Evolutionary conservation across 2,113 vertebrate species (phyloP), one percentile per base, ranked within the genome.

Genomic region (Uropsilus gracilis): DNA sequence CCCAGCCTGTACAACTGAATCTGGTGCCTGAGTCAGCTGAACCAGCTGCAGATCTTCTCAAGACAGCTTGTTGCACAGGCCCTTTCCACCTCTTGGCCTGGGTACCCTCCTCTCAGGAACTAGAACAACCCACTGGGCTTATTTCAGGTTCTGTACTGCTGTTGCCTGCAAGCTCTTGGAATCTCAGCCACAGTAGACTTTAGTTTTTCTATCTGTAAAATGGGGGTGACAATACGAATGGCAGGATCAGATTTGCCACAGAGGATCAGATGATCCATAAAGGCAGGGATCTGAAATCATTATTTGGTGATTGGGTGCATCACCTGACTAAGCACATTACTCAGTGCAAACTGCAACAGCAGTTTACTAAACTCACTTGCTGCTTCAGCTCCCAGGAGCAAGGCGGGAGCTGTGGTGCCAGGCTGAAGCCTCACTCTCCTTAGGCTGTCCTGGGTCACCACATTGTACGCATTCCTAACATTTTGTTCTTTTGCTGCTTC

Each of bases 181-280:
- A 59, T 66, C 24, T 76, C 46, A 55, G 44, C 13, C 32, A 61
- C 24, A 26, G 1, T 1, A 84, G 66, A 44, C 13, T 88, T 85
- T 34, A n/a, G 81, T 88, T 95, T 95, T 71, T 64, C 39, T 44
- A 20, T 14, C 53, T 87, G 28, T 71, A 73, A 89, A 86, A 76
- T 59, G 61, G 39, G 42, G 55, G 53, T 42, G 88, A 59, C 16
- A 42, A 68, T 87, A 39, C 50, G 81, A 78, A 50, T 34, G 16
- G 44, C 64, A 87, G 50, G 68, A 50, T 64, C 20, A 50, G n/a
- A n/a, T 8, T 69, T 46, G 37, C 0, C 1, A 81, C 73, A 57
- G 68, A 85, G 59, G 28, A 73, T 20, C 22, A 4, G n/a, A 48
- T 5, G 59, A 26, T 42, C 57, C 53, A 44, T 1, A 22, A 46